Evolutionary conservation across 2,888 invertebrate genomes (phyloP).

Genomic region (Sphinx pinastri): DNA sequence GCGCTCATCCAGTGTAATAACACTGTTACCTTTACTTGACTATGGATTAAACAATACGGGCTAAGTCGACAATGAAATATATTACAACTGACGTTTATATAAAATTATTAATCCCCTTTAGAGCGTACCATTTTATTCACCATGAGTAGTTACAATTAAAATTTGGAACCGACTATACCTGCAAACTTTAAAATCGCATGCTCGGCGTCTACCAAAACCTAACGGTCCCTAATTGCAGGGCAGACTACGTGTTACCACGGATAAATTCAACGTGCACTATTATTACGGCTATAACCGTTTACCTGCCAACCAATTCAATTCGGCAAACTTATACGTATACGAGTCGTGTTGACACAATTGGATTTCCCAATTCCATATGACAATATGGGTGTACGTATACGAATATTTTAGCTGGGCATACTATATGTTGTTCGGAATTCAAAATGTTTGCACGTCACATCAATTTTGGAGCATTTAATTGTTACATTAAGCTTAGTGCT

Average conservation of each 20-base stretch:
- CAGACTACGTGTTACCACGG: constrained; percentile 55
- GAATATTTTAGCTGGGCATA: constrained; percentile 53
- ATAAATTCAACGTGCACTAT: constrained; percentile 57
- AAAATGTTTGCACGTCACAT: neutral
- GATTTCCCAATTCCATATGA: constrained; percentile 68
- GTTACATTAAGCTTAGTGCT: neutral
- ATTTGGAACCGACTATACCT: constrained; percentile 12
- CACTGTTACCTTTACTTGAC: too few species aligned
- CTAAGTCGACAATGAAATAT: too few species aligned
- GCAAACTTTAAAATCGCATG: constrained; percentile 23
- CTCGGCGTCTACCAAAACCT: constrained; percentile 35
- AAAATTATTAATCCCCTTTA: too few species aligned
- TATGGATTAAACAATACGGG: too few species aligned
- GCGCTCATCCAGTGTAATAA: too few species aligned
- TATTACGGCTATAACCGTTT: constrained; percentile 68
- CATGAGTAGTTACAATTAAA: constrained; percentile 7
- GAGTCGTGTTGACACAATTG: constrained; percentile 62
- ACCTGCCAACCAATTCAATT: constrained; percentile 68
- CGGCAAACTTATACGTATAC: constrained; percentile 55
- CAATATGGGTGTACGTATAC: constrained; percentile 57
- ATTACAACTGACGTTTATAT: too few species aligned
- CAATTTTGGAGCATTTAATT: neutral
- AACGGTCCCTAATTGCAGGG: constrained; percentile 67
- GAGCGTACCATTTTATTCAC: constrained; percentile 1
- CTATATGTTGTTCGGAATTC: constrained; percentile 22